These are phyloP conservation scores for Argyrosomus regius DNA, from an alignment of 2,797 vertebrate genomes.

Conservation along the genomic window DNA sequence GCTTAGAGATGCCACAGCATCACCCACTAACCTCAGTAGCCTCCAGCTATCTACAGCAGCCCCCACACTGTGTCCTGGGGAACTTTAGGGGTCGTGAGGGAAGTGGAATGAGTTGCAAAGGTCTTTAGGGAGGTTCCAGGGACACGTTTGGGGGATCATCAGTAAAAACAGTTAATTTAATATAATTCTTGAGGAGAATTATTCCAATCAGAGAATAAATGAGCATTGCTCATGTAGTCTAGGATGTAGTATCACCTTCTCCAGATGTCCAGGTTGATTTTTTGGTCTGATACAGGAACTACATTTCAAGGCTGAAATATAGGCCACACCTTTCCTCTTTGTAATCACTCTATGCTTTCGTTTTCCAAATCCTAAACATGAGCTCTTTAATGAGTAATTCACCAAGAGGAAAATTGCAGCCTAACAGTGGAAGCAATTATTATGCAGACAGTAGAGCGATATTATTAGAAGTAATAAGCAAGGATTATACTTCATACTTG, in stretches of 20 bases:
- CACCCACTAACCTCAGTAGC: conserved; percentile 15
- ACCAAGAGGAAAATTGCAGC: conserved; percentile 51
- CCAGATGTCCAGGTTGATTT: background rate
- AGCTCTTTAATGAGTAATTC: conserved; percentile 52
- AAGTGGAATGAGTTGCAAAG: background rate
- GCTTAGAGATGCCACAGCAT: conserved; percentile 16
- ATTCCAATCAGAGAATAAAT: background rate
- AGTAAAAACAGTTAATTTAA: background rate
- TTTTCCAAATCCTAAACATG: conserved; percentile 45
- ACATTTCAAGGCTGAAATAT: background rate
- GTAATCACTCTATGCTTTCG: conserved; percentile 21
- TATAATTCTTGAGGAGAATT: background rate
- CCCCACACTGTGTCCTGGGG: conserved; percentile 7
- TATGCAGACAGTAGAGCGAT: conserved; percentile 48
- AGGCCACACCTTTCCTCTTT: background rate
- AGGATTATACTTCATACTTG: conserved; percentile 64
- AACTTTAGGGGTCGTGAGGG: conserved; percentile 2
- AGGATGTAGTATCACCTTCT: background rate
- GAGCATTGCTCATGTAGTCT: background rate
- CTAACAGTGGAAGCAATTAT: conserved; percentile 50
- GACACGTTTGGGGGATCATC: background rate
- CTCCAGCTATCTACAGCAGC: background rate
- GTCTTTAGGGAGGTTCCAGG: background rate
- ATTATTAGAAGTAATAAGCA: conserved; percentile 63
- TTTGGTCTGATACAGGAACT: background rate